Evolutionary conservation across 2,888 invertebrate genomes (phyloP), one percentile per base, ranked within the genome.

Genomic region (Zhuqinia jingwanae): DNA sequence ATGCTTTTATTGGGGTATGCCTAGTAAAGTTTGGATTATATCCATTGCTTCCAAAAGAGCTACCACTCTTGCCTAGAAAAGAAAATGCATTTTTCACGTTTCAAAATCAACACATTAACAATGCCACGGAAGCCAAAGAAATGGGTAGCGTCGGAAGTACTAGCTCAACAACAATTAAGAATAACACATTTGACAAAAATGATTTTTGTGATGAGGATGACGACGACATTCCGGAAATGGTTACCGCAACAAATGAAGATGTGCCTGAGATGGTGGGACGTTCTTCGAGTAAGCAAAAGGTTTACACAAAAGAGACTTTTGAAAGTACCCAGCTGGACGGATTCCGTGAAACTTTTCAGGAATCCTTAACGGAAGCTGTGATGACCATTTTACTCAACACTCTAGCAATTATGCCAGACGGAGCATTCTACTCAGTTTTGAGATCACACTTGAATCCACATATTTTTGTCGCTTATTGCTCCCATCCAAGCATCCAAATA

Each of bases 331-430:
- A 89, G 45, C 58, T 85, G 11, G 88, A 88, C 78, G 85, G 87
- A 11, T 90, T 90, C 63, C 56, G 88, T 10, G 88, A 87, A 36
- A 88, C 88, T 2, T 91, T 91, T 42, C 91, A 90, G 65, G 90
- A 89, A 85, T 86, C 89, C 45, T 84, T 91, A 0, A 75, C 89
- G 10, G 91, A 91, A 87, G 89, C 88, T n/a, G 75, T 90, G 11
- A 91, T 91, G 91, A 81, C 89, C 6, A 90, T 90, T 65, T 85
- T 91, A 6, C 73, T 90, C 2, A 91, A 91, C 63, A 78, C 91
- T 15, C 53, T 91, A 0, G 88, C 91, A 45, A 91, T 91, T 17
- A 87, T 91, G n/a, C 90, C 91, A 2, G 91, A 91, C 53, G 88
- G 81, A 1, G 88, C 90, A 11, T 91, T 90, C 47, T 85, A 88